phyloP scores from a whole-genome alignment of 2,888 invertebrate genomes.

The Andricus curvator region DNA sequence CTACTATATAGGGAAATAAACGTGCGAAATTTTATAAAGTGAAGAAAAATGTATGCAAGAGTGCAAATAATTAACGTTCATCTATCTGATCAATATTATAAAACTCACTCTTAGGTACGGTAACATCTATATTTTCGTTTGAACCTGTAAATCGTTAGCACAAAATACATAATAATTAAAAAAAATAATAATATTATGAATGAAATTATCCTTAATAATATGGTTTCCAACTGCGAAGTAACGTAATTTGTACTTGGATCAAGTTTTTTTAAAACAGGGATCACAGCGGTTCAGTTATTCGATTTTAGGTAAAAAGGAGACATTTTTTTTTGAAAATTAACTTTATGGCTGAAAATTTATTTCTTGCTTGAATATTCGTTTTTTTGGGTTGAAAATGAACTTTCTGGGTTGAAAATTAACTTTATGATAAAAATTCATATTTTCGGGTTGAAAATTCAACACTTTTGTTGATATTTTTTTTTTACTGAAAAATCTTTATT shows the following conservation, averaged over 20 bases:
- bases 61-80: not conserved
- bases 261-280: not conserved
- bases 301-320: too few relatives aligned
- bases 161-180: not conserved
- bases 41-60: not conserved
- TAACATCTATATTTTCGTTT: slow-evolving; percentile 17
- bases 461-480: too few relatives aligned
- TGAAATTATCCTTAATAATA: not conserved
- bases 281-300: too few relatives aligned
- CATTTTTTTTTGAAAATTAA: too few relatives aligned
- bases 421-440: too few relatives aligned
- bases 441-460: too few relatives aligned
- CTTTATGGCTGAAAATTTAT: too few relatives aligned
- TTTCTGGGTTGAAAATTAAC: too few relatives aligned
- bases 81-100: not conserved
- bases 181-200: not conserved
- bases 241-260: not conserved
- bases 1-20: not conserved
- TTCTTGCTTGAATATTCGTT: too few relatives aligned
- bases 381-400: too few relatives aligned
- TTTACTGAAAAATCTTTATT: too few relatives aligned
- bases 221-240: not conserved
- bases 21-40: not conserved
- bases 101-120: slow-evolving; percentile 21
- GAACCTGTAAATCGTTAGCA: slow-evolving; percentile 23